Percentiles rank a stretch among this genome's conserved stretches.
Evolutionary conservation across 2,888 invertebrate genomes (phyloP).

Genomic region (Litoditis marina): DNA sequence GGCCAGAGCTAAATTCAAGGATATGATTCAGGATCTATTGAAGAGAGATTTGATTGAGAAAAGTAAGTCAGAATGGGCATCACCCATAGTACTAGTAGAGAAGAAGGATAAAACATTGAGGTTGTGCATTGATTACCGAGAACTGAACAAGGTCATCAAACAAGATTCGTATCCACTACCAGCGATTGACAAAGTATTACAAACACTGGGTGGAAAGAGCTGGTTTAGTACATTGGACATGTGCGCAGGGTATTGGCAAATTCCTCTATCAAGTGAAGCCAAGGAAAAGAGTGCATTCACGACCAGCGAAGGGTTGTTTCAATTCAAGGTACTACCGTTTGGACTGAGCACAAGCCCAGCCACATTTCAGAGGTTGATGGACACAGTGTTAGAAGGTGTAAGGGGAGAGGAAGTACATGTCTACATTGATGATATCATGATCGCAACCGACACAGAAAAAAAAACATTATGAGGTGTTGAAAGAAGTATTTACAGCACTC

Average conservation of each 20-base stretch:
- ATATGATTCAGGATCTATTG: not conserved
- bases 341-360: constrained; percentile 47
- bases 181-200: constrained; percentile 25
- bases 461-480: constrained; percentile 22
- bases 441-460: constrained; percentile 23
- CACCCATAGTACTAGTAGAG: no score
- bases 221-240: constrained; percentile 37
- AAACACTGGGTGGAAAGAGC: constrained; percentile 18
- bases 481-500: constrained; percentile 15
- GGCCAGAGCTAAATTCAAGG: not conserved
- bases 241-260: constrained; percentile 44
- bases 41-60: not conserved
- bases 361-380: constrained; percentile 48
- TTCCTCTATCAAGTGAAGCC: constrained; percentile 24
- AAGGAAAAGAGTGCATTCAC: constrained; percentile 45
- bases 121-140: constrained; percentile 42
- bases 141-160: constrained; percentile 29
- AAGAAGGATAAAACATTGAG: constrained; percentile 37
- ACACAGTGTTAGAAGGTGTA: constrained; percentile 20
- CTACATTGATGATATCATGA: constrained; percentile 47
- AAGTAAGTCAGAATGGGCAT: not conserved
- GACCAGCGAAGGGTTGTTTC: constrained; percentile 29
- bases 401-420: constrained; percentile 15
- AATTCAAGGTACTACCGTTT: constrained; percentile 48
- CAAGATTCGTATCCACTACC: constrained; percentile 42